Evolutionary conservation across 2,113 vertebrate genomes (phyloP).

Genomic region (Otis tarda): DNA sequence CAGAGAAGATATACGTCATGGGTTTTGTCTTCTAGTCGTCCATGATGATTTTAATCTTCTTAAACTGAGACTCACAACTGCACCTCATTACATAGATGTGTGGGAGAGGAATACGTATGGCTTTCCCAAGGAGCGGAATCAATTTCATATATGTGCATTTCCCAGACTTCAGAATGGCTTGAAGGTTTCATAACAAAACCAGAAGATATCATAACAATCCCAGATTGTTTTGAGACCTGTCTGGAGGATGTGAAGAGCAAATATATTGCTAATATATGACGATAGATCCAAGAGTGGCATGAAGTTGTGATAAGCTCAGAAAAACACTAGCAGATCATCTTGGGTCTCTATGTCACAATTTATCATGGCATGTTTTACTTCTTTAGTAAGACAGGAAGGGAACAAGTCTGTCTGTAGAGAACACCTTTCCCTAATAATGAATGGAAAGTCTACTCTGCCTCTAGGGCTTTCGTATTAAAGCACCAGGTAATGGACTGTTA

Average conservation of each 20-base stretch:
- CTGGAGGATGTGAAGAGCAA: not conserved
- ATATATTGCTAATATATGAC: not conserved
- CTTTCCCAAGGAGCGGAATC: not conserved
- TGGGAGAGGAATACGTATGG: not conserved
- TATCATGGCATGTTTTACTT: not conserved
- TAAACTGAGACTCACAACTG: not conserved
- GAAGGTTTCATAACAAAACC: not conserved
- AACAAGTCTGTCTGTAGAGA: not conserved
- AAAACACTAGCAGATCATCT: not conserved
- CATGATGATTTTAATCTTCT: not conserved
- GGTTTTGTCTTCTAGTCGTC: not conserved
- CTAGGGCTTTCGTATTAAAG: not conserved
- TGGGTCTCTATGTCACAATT: not conserved
- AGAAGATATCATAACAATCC: not conserved
- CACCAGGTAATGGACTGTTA: not conserved
- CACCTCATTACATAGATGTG: not conserved
- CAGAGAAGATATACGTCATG: not conserved
- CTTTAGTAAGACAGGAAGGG: not conserved
- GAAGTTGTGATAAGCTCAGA: not conserved
- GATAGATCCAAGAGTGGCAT: not conserved
- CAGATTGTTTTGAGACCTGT: not conserved
- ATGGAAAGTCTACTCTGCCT: not conserved
- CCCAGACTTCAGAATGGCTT: fast-evolving
- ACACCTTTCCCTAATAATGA: not conserved
- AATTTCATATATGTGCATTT: not conserved